A percentile compares a stretch with the other conserved stretches of the same genome.
Evolutionary conservation across 2,888 invertebrate species (phyloP).

Genomic region (Ectemnius lituratus): DNA sequence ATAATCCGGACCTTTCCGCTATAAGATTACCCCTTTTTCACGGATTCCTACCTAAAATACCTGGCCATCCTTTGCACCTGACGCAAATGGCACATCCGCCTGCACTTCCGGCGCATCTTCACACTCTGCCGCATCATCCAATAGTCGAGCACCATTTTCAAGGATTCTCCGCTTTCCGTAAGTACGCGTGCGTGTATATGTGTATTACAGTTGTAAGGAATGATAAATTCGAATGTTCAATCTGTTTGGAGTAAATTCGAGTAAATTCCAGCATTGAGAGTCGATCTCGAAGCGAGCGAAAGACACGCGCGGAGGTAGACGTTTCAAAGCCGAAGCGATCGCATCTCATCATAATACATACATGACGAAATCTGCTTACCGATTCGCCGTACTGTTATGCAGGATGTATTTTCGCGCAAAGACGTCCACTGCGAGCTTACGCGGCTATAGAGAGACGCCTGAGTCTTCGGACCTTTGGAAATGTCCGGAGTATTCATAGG

Average conservation of each 20-base stretch:
- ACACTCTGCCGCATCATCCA: constrained; percentile 61
- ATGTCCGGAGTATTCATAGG: constrained; percentile 29
- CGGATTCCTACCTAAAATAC: constrained; percentile 64
- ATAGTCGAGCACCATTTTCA: constrained; percentile 74
- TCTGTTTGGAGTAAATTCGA: too few species aligned
- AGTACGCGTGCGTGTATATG: constrained; percentile 64
- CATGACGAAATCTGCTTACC: constrained; percentile 49
- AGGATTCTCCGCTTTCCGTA: constrained; percentile 79
- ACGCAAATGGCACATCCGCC: constrained; percentile 78
- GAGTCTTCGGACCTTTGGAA: constrained; percentile 40
- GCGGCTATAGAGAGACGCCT: constrained; percentile 15
- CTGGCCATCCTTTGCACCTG: constrained; percentile 72
- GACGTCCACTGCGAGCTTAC: constrained; percentile 37
- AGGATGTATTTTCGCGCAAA: constrained; percentile 30
- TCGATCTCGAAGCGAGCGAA: neutral
- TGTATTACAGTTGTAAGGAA: too few species aligned
- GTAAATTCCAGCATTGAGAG: neutral
- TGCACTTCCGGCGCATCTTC: constrained; percentile 63
- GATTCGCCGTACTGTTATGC: constrained; percentile 31
- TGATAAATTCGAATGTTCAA: too few species aligned
- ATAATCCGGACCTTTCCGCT: constrained; percentile 58
- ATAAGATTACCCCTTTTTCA: constrained; percentile 64
- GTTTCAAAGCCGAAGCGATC: neutral
- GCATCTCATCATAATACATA: constrained; percentile 34
- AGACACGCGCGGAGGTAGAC: neutral